Percentiles rank a stretch among this genome's conserved stretches.
Conservation (phyloP, 2,113 vertebrate genomes). For the Lophochroa leadbeateri region DNA sequence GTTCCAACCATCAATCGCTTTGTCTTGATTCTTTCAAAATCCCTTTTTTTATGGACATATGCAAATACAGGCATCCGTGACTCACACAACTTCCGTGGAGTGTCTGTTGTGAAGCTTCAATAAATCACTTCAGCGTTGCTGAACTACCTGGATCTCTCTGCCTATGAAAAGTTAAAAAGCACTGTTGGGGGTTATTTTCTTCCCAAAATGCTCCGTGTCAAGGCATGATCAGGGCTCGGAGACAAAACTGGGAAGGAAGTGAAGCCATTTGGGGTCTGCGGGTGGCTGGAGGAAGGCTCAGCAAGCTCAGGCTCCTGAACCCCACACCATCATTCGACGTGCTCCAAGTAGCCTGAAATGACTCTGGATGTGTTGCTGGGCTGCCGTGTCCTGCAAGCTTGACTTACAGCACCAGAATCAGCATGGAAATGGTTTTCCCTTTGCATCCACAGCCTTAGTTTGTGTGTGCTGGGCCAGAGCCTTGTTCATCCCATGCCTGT, state of each 20-base stretch:
- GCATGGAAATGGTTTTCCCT: not conserved
- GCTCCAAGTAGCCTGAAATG: fast-evolving
- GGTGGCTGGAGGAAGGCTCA: not conserved
- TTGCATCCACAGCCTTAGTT: not conserved
- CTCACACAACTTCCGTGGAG: fast-evolving
- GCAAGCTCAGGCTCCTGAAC: not conserved
- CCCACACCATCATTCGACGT: fast-evolving
- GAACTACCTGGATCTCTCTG: not conserved
- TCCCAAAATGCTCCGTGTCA: not conserved
- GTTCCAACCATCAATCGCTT: not conserved
- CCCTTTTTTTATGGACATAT: not conserved
- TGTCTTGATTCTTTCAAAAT: not conserved
- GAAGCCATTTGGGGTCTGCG: fast-evolving
- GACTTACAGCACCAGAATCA: not conserved
- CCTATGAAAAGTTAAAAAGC: not conserved
- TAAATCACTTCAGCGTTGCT: not conserved
- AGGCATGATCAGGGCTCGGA: fast-evolving
- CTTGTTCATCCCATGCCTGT: not conserved
- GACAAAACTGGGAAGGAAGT: not conserved
- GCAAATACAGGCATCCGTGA: not conserved
- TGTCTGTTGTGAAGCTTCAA: not conserved
- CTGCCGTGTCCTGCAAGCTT: not conserved
- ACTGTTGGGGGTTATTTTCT: not conserved
- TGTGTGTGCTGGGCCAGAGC: not conserved
- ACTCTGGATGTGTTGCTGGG: not conserved